These are phyloP conservation scores for Vireo griseus DNA, from an alignment of 2,797 vertebrate species.

Conservation along the genomic window DNA sequence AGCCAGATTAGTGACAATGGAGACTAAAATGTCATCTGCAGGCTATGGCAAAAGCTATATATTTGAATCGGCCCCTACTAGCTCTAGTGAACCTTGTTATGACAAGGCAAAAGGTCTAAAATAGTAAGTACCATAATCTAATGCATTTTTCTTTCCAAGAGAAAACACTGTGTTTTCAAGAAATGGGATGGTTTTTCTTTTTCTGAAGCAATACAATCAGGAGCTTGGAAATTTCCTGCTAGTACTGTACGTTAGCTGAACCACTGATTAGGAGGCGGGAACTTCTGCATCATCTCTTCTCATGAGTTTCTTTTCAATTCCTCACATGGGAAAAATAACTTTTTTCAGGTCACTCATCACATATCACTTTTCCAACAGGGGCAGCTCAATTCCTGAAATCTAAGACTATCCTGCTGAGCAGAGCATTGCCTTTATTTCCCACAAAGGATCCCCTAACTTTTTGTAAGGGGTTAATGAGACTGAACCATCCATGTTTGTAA, in stretches of 20 bases:
- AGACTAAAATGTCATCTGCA: neutral
- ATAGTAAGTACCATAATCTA: neutral
- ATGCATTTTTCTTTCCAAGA: neutral
- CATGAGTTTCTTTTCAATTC: neutral
- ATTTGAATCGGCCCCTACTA: neutral
- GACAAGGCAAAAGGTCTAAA: neutral
- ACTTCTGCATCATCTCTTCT: neutral
- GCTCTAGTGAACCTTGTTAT: neutral
- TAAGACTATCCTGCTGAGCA: neutral
- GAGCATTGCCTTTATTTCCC: neutral
- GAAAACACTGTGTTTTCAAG: neutral
- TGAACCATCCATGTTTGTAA: neutral
- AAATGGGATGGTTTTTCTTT: neutral
- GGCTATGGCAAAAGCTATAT: neutral
- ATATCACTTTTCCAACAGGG: neutral
- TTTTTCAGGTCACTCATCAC: neutral
- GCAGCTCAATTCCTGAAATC: neutral
- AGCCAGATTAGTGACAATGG: neutral
- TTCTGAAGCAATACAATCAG: neutral
- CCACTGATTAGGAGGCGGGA: neutral
- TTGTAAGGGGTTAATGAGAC: neutral
- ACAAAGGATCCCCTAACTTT: neutral
- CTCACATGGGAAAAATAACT: neutral
- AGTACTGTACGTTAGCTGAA: accelerated
- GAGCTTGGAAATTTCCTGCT: neutral